Evolutionary conservation across 2,888 invertebrate species (phyloP).

Genomic region (Amiota mariae): DNA sequence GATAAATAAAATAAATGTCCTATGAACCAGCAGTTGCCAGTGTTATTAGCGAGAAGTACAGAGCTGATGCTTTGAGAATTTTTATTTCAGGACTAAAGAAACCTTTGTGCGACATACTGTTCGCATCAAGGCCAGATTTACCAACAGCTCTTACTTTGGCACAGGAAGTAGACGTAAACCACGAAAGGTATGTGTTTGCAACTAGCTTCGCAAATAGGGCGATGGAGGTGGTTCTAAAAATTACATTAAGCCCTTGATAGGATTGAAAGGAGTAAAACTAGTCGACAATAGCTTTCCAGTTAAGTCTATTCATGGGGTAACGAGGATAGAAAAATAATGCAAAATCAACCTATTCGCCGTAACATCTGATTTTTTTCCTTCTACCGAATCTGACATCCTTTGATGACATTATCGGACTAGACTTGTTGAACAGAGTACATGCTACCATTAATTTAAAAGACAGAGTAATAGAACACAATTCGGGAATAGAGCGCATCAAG

Average conservation of each 20-base stretch:
- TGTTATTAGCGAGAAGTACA: constrained; percentile 39
- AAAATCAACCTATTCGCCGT: constrained; percentile 28
- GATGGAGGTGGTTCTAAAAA: constrained; percentile 37
- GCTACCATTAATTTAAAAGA: constrained; percentile 34
- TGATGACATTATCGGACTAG: constrained; percentile 41
- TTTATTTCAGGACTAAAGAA: constrained; percentile 37
- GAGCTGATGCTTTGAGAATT: constrained; percentile 39
- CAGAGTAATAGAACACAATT: constrained; percentile 31
- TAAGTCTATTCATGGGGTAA: constrained; percentile 33
- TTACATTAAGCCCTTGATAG: constrained; percentile 28
- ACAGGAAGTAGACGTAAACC: no score
- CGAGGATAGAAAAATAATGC: constrained; percentile 27
- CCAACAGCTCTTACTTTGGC: constrained; percentile 38
- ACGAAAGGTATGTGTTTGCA: no score
- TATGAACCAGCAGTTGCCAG: constrained; percentile 31
- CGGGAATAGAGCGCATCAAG: constrained; percentile 22
- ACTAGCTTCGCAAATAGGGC: no score
- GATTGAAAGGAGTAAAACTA: constrained; percentile 18
- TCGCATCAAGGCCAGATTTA: constrained; percentile 35
- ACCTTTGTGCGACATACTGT: constrained; percentile 37
- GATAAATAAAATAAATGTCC: constrained; percentile 36
- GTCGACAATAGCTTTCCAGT: constrained; percentile 26
- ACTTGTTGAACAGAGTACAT: constrained; percentile 35
- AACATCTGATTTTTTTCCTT: constrained; percentile 29
- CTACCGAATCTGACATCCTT: constrained; percentile 29